Conservation (phyloP, 2,113 vertebrate genomes). For the Microcebus griseorufus region DNA sequence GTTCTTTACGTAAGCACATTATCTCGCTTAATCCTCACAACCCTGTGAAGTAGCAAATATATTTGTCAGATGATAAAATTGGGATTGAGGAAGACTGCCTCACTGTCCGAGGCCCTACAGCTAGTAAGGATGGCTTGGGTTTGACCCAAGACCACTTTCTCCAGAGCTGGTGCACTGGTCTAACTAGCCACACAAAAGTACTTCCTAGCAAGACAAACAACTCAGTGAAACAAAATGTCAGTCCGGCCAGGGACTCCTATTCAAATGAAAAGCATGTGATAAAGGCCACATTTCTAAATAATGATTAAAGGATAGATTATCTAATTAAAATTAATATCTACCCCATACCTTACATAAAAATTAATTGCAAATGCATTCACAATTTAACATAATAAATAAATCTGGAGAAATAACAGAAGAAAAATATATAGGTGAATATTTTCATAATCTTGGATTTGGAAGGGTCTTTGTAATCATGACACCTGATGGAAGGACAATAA, state of each 20-base stretch:
- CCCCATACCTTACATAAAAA: not conserved
- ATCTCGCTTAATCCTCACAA: not conserved
- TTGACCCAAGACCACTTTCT: not conserved
- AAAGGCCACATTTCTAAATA: not conserved
- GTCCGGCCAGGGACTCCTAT: not conserved
- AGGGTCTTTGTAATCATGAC: not conserved
- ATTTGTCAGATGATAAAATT: not conserved
- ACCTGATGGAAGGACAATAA: not conserved
- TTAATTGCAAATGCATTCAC: not conserved
- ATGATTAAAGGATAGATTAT: not conserved
- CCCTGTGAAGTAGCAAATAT: not conserved
- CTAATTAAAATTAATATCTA: conserved; percentile 12
- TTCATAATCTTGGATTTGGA: conserved; percentile 48
- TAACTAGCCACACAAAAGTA: not conserved
- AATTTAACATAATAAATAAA: conserved; percentile 13
- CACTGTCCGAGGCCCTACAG: not conserved
- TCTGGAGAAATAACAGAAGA: not conserved
- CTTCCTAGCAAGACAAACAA: not conserved
- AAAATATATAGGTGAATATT: not conserved
- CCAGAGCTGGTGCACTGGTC: not conserved
- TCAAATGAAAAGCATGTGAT: not conserved
- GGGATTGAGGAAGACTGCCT: not conserved
- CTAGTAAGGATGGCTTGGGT: not conserved
- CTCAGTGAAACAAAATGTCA: not conserved
- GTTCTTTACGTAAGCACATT: not conserved